These are phyloP conservation scores for Periophthalmus modestus DNA, from an alignment of 2,113 vertebrate genomes.

Conservation along the genomic window DNA sequence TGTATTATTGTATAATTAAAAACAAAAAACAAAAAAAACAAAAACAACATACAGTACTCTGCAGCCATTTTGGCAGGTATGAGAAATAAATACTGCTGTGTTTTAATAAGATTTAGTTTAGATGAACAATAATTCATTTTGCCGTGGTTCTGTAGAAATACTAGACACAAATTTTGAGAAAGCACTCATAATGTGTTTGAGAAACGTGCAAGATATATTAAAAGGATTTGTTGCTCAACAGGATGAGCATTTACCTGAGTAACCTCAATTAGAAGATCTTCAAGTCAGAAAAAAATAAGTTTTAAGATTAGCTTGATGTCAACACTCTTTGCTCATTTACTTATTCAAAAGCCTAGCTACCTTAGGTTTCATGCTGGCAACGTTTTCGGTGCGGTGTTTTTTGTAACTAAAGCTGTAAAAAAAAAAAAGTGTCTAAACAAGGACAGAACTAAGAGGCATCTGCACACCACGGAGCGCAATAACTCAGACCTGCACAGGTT, in stretches of 20 bases:
- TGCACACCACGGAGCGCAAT: neutral
- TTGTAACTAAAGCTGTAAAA: too few species aligned
- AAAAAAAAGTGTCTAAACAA: neutral
- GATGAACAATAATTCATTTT: neutral
- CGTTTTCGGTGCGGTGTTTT: neutral
- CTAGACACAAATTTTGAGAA: neutral
- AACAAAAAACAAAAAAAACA: neutral
- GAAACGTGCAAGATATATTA: neutral
- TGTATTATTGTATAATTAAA: constrained; percentile 34
- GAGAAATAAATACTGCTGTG: constrained; percentile 13
- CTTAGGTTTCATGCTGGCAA: neutral
- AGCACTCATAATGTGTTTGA: neutral
- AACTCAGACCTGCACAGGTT: neutral
- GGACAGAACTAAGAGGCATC: neutral
- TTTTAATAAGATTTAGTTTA: neutral
- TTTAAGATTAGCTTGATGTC: neutral
- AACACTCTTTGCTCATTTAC: neutral
- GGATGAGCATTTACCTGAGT: neutral
- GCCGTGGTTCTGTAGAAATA: neutral
- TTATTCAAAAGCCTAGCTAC: neutral
- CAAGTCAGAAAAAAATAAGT: neutral
- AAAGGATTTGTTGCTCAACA: neutral
- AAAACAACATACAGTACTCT: constrained; percentile 38
- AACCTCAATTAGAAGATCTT: neutral
- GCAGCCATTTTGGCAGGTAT: constrained; percentile 29